Conservation (phyloP, 2,888 invertebrate species). For the Pandemis cinnamomeana region DNA sequence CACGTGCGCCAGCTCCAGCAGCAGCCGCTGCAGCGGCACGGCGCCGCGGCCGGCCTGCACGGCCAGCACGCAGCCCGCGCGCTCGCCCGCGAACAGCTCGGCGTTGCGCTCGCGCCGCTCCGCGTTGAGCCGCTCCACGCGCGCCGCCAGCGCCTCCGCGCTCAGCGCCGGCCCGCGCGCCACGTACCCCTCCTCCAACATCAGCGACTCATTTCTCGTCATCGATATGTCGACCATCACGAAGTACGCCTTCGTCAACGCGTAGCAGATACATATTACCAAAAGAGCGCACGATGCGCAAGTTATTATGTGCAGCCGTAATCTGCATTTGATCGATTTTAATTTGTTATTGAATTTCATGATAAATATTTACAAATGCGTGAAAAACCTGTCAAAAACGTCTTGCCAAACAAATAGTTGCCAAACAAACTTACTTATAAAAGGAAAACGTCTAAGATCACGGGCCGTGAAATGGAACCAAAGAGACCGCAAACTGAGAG, state of each 20-base stretch:
- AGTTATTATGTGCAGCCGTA: neutral
- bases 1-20: constrained; percentile 57
- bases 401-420: neutral
- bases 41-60: constrained; percentile 54
- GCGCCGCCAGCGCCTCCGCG: constrained; percentile 27
- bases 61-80: constrained; percentile 50
- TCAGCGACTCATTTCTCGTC: neutral
- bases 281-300: neutral
- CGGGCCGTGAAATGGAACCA: neutral
- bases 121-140: constrained; percentile 48
- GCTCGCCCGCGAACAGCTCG: constrained; percentile 43
- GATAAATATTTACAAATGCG: neutral
- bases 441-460: neutral
- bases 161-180: constrained; percentile 35
- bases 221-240: neutral
- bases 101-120: constrained; percentile 49
- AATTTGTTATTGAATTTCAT: constrained; percentile 1
- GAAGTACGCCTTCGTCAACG: neutral
- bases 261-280: neutral
- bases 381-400: neutral
- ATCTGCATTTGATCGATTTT: neutral
- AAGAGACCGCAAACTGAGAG: neutral
- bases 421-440: neutral
- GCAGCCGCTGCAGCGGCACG: constrained; percentile 54
- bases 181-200: constrained; percentile 14